Conservation (phyloP, 2,888 invertebrate genomes). For the Euproctis similis region DNA sequence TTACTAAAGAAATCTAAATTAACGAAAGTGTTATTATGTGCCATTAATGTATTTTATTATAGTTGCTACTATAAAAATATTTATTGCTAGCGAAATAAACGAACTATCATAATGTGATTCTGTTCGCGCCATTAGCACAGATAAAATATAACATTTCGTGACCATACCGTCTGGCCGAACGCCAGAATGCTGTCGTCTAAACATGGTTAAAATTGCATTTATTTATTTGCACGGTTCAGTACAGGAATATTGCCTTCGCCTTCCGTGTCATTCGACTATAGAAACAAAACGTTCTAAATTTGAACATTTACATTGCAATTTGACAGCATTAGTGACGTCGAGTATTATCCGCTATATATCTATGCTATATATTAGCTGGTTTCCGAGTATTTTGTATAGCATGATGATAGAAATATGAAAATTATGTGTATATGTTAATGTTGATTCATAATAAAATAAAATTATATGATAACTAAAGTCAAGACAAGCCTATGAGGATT, state of each 20-base stretch:
- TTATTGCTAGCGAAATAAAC: conserved; percentile 35
- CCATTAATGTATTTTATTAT: conserved; percentile 16
- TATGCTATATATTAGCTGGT: no score
- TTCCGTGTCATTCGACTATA: conserved; percentile 21
- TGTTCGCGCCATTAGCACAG: conserved; percentile 48
- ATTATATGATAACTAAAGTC: no score
- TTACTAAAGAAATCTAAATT: conserved; percentile 1
- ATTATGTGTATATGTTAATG: no score
- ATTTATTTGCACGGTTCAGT: conserved; percentile 17
- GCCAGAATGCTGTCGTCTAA: conserved; percentile 32
- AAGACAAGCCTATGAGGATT: no score
- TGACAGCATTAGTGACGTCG: conserved; percentile 7
- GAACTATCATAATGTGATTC: conserved; percentile 52
- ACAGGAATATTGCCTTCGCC: conserved; percentile 8
- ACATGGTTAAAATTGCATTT: conserved; percentile 32
- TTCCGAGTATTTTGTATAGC: no score
- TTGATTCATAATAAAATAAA: no score
- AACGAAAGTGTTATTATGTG: neutral
- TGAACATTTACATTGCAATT: conserved; percentile 12
- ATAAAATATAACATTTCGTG: conserved; percentile 41
- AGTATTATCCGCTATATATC: conserved; percentile 8
- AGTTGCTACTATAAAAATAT: conserved; percentile 22
- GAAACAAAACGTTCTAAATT: conserved; percentile 14
- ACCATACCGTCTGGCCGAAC: conserved; percentile 31
- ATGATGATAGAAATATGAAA: no score